phyloP scores from a whole-genome alignment of 2,113 vertebrate species.

The Amphiprion ocellaris region DNA sequence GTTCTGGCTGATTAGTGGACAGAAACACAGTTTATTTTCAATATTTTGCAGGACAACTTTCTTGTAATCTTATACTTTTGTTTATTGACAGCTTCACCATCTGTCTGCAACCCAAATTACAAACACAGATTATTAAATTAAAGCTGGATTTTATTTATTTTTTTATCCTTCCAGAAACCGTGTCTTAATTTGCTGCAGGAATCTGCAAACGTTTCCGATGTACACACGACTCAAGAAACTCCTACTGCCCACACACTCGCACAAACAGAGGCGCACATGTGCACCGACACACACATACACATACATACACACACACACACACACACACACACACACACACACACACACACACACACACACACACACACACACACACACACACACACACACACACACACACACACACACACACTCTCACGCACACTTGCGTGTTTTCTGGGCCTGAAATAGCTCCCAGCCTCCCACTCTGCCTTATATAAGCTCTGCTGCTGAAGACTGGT shows the following conservation, averaged over 20 bases:
- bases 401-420: slow-evolving; percentile 64
- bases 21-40: too few relatives aligned
- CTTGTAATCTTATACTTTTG: too few relatives aligned
- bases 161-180: neutral
- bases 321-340: slow-evolving; percentile 29
- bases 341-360: slow-evolving; percentile 58
- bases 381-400: slow-evolving; percentile 64
- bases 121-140: slow-evolving; percentile 10
- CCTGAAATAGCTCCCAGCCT: slow-evolving; percentile 89
- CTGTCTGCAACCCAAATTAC: neutral
- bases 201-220: slow-evolving; percentile 12
- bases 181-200: slow-evolving; percentile 4
- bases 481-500: slow-evolving; percentile 85
- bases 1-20: too few relatives aligned
- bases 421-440: slow-evolving; percentile 73
- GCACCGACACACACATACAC: slow-evolving; percentile 47
- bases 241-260: slow-evolving; percentile 67
- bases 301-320: slow-evolving; percentile 27
- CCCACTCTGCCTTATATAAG: slow-evolving; percentile 92
- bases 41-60: too few relatives aligned
- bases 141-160: neutral
- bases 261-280: slow-evolving; percentile 44
- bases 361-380: slow-evolving; percentile 44
- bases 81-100: too few relatives aligned
- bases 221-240: slow-evolving; percentile 66